Percentiles rank a stretch among this genome's conserved stretches.
Evolutionary conservation across 2,888 invertebrate genomes (phyloP).

Genomic region (Mimas tiliae): DNA sequence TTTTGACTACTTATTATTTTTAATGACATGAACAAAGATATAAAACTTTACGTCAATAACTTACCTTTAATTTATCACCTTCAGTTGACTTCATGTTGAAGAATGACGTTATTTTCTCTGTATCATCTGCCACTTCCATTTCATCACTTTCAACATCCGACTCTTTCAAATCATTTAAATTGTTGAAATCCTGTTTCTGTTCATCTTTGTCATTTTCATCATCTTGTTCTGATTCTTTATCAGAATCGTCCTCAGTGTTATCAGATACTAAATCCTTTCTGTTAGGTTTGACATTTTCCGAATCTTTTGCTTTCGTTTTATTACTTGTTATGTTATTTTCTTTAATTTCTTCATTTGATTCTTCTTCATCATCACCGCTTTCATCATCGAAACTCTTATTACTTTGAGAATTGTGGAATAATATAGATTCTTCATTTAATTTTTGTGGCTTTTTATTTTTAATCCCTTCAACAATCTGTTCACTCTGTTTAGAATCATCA

Average conservation of each 20-base stretch:
- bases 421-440: conserved; percentile 29
- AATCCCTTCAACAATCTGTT: conserved; percentile 26
- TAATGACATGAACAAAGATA: neutral
- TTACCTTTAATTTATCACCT: conserved; percentile 71
- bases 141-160: conserved; percentile 70
- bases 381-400: conserved; percentile 36
- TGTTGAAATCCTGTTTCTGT: conserved; percentile 44
- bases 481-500: conserved; percentile 31
- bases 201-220: conserved; percentile 37
- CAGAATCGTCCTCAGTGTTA: conserved; percentile 34
- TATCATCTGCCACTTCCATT: conserved; percentile 42
- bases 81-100: conserved; percentile 65
- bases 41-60: neutral
- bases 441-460: conserved; percentile 24
- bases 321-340: conserved; percentile 9
- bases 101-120: conserved; percentile 58
- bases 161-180: conserved; percentile 79
- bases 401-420: conserved; percentile 21
- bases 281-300: conserved; percentile 14
- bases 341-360: conserved; percentile 30
- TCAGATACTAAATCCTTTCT: conserved; percentile 32
- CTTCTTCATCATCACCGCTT: conserved; percentile 29
- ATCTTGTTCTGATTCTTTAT: conserved; percentile 36
- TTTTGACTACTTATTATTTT: too few species aligned
- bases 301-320: conserved; percentile 19